Percentiles rank a stretch among this genome's conserved stretches.
These are phyloP conservation scores for Nothoprocta pentlandii DNA, from an alignment of 2,113 vertebrate species.

Conservation along the genomic window DNA sequence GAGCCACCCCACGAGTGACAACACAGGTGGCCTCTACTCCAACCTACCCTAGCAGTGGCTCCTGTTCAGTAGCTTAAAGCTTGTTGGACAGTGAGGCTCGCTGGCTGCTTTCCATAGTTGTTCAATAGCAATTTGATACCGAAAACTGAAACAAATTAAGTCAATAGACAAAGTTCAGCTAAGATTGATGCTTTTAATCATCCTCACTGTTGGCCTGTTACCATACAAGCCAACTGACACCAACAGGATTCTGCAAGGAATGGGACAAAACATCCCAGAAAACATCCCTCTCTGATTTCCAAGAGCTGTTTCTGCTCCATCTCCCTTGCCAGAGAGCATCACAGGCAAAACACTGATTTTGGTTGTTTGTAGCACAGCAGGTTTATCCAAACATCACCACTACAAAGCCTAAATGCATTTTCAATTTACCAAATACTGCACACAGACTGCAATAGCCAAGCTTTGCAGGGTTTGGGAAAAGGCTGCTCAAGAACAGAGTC, in stretches of 20 bases:
- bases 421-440: neutral
- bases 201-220: neutral
- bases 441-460: neutral
- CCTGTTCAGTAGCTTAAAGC: neutral
- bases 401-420: neutral
- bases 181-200: neutral
- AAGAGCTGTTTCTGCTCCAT: neutral
- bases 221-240: neutral
- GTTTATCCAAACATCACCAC: neutral
- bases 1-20: neutral
- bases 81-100: neutral
- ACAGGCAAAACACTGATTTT: neutral
- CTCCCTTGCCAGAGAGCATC: neutral
- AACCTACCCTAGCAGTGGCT: neutral
- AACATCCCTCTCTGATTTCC: neutral
- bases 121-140: neutral
- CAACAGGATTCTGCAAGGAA: neutral
- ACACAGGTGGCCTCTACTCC: neutral
- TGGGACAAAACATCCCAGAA: fast-evolving
- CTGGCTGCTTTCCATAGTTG: too few species aligned
- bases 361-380: neutral
- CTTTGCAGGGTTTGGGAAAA: too few species aligned
- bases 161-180: neutral
- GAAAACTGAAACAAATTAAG: too few species aligned
- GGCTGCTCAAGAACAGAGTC: neutral